Evolutionary conservation across 2,113 vertebrate genomes (phyloP).

Genomic region (Serinus canaria): DNA sequence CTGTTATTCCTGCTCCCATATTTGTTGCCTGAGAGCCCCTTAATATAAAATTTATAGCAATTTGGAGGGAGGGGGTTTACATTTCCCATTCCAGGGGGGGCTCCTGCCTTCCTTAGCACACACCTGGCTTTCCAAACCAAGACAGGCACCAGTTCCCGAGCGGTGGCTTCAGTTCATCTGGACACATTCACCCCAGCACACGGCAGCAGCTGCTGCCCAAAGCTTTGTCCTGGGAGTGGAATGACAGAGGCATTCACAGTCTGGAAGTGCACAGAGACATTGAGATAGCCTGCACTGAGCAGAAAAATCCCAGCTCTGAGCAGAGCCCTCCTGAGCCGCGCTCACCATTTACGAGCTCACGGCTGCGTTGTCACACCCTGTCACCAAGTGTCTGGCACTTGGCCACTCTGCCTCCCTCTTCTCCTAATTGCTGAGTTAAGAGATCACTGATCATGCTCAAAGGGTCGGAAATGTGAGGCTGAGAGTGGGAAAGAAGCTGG

Average conservation of each 20-base stretch:
- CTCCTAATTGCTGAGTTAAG: not conserved
- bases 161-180: not conserved
- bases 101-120: too few species aligned
- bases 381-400: not conserved
- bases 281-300: not conserved
- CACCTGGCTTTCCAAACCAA: not conserved
- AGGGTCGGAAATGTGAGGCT: not conserved
- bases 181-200: accelerated
- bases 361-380: not conserved
- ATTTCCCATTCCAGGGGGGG: too few species aligned
- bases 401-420: not conserved
- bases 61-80: too few species aligned
- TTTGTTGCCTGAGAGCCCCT: too few species aligned
- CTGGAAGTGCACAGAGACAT: not conserved
- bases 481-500: not conserved
- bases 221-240: not conserved
- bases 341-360: not conserved
- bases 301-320: not conserved
- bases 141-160: not conserved
- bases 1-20: too few species aligned
- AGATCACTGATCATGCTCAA: accelerated
- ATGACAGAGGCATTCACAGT: not conserved
- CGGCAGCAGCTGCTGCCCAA: not conserved
- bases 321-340: not conserved
- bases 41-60: too few species aligned